These are phyloP conservation scores for Eudasyphora cyanicolor DNA, from an alignment of 2,888 invertebrate species.

Conservation along the genomic window DNA sequence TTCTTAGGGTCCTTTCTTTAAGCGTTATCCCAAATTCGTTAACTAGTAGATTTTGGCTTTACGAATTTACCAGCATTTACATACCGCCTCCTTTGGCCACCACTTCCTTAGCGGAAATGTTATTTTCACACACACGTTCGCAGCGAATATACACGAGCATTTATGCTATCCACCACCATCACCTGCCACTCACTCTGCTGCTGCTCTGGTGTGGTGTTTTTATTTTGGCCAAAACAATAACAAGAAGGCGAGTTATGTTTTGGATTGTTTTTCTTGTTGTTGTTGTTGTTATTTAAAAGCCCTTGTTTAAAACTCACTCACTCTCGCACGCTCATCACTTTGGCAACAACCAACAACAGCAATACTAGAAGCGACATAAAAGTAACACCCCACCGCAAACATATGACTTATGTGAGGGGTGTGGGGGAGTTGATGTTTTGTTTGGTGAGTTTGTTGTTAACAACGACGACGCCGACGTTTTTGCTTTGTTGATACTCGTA, in stretches of 20 bases:
- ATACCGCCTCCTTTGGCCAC: not conserved
- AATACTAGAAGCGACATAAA: too few species aligned
- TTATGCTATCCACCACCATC: not conserved
- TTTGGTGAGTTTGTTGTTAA: conserved; percentile 6
- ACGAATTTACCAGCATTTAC: too few species aligned
- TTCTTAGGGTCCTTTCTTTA: too few species aligned
- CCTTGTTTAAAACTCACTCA: conserved; percentile 53
- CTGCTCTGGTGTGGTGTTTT: not conserved
- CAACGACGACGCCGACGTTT: too few species aligned
- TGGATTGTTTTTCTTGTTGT: too few species aligned
- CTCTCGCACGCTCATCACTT: too few species aligned
- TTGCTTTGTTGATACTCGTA: not conserved
- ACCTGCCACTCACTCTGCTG: conserved; percentile 42
- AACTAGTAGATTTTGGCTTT: too few species aligned
- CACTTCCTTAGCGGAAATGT: not conserved
- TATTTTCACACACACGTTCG: not conserved
- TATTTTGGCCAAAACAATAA: conserved; percentile 33
- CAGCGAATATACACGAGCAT: not conserved
- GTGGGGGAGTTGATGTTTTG: not conserved
- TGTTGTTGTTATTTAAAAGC: conserved; percentile 44
- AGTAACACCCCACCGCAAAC: not conserved
- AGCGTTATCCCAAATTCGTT: too few species aligned
- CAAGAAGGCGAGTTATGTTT: conserved; percentile 21
- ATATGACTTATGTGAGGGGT: not conserved
- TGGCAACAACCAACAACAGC: conserved; percentile 40